Evolutionary conservation across 1,140 invertebrate species (phyloP).

Genomic region (Portunus trituberculatus): DNA sequence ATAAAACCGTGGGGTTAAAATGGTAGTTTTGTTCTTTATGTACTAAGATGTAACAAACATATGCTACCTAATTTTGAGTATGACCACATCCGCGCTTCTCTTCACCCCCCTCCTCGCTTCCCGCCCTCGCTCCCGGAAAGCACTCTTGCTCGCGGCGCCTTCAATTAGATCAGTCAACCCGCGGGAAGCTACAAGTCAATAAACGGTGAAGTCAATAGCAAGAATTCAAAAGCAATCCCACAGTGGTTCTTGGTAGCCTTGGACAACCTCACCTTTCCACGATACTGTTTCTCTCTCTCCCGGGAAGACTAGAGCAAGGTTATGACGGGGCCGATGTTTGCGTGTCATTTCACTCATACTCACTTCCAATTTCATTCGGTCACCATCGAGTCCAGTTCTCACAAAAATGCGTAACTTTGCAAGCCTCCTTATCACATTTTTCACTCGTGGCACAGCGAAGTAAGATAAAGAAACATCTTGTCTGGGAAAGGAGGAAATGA

Average conservation of each 20-base stretch:
- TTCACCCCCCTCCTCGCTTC: too few species aligned
- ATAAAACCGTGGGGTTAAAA: too few species aligned
- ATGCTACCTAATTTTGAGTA: too few species aligned
- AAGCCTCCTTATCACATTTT: neutral
- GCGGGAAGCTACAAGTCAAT: neutral
- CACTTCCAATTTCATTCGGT: neutral
- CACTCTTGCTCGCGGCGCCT: too few species aligned
- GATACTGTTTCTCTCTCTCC: constrained; percentile 57
- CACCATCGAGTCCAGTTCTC: neutral
- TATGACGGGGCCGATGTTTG: neutral
- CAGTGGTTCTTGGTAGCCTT: constrained; percentile 5
- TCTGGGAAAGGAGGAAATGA: neutral
- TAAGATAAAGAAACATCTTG: too few species aligned
- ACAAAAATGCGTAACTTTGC: neutral
- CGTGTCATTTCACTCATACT: constrained; percentile 7
- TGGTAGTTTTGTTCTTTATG: too few species aligned
- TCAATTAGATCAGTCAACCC: too few species aligned
- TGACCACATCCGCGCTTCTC: too few species aligned
- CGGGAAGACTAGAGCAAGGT: constrained; percentile 48
- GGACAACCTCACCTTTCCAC: neutral
- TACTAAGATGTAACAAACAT: too few species aligned
- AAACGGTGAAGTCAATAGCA: neutral
- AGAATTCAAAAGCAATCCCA: neutral
- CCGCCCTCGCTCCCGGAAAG: too few species aligned
- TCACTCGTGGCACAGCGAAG: too few species aligned